These are phyloP conservation scores for Palaemon carinicauda DNA, from an alignment of 1,140 invertebrate species.

Conservation along the genomic window DNA sequence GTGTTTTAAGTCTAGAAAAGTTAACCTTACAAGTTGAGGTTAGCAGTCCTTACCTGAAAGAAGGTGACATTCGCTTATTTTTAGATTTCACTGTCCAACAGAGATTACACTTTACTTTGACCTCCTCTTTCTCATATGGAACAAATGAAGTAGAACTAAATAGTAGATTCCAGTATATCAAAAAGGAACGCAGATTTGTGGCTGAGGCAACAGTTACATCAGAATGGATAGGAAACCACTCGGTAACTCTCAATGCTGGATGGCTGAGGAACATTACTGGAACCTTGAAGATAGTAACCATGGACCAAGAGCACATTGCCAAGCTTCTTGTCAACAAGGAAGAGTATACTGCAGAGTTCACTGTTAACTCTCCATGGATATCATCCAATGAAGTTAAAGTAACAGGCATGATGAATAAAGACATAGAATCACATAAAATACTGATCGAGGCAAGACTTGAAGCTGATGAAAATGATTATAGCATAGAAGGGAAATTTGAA, in stretches of 20 bases:
- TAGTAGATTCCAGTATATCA: neutral
- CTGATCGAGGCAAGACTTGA: neutral
- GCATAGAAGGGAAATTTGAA: neutral
- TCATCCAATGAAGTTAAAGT: neutral
- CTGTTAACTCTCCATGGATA: neutral
- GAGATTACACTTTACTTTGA: neutral
- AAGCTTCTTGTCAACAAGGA: neutral
- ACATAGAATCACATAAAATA: neutral
- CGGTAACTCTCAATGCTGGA: neutral
- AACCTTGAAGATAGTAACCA: neutral
- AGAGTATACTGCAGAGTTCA: neutral
- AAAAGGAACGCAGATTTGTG: neutral
- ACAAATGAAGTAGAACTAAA: neutral
- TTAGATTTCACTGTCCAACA: neutral
- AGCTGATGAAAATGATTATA: constrained; percentile 9
- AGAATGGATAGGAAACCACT: neutral
- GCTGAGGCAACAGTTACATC: neutral
- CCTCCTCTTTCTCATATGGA: neutral
- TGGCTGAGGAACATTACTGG: constrained; percentile 18
- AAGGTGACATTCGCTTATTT: neutral
- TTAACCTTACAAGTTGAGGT: neutral
- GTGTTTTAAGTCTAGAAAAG: neutral
- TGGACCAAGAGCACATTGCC: neutral
- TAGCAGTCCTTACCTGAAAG: neutral
- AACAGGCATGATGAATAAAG: constrained; percentile 4